Evolutionary conservation across 2,113 vertebrate genomes (phyloP).

Genomic region (Rhea pennata): DNA sequence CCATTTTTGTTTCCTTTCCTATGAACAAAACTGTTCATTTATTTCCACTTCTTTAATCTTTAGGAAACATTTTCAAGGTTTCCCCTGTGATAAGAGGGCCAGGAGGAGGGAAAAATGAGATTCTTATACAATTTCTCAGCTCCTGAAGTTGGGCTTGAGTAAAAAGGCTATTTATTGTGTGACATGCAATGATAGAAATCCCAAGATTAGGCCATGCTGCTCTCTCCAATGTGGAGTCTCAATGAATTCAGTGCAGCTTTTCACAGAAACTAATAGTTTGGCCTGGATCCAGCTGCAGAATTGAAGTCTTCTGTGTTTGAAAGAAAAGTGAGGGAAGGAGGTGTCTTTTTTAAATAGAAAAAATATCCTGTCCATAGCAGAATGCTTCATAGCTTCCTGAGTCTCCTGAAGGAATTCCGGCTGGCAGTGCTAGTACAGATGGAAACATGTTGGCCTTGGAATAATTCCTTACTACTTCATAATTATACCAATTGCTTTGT

Average conservation of each 20-base stretch:
- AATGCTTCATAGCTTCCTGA: not conserved
- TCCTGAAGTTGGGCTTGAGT: not conserved
- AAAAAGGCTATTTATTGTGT: not conserved
- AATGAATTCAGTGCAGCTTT: not conserved
- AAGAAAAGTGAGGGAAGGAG: not conserved
- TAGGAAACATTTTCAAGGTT: not conserved
- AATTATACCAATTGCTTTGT: not conserved
- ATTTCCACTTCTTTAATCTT: not conserved
- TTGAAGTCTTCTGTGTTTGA: not conserved
- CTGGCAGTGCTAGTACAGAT: rapidly evolving
- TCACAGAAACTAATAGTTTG: not conserved
- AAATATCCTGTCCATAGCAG: rapidly evolving
- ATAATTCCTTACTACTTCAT: not conserved
- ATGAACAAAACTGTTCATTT: not conserved
- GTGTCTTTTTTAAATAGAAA: not conserved
- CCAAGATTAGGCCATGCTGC: not conserved
- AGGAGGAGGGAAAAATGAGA: not conserved
- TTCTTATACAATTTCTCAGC: not conserved
- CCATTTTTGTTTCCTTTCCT: not conserved
- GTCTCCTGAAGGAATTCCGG: not conserved
- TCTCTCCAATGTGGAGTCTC: not conserved
- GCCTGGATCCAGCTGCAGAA: not conserved
- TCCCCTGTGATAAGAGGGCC: not conserved
- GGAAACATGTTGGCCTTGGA: not conserved
- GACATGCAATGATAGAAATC: not conserved